Evolutionary conservation across 2,797 vertebrate species (phyloP), one percentile per base, ranked within the genome.

Genomic region (Intellagama lesueurii): DNA sequence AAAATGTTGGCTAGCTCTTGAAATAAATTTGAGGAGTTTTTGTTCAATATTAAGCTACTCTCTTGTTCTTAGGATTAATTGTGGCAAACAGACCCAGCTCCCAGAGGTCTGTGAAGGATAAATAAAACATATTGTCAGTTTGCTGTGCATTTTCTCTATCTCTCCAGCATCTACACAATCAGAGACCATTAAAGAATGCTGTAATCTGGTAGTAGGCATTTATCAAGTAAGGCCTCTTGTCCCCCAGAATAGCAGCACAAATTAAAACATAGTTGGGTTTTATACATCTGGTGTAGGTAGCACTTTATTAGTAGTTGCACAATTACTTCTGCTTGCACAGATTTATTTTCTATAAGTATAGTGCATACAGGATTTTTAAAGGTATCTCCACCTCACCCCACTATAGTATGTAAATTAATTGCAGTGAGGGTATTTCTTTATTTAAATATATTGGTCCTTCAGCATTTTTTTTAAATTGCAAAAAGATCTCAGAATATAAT

Each of bases 41-140:
- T 95, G 90, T 56, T 81, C 60, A 85, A 2, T 88, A 89, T 92
- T 94, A 94, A 94, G 83, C 81, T 92, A 81, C 90, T 94, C 87
- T 95, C 89, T 88, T 93, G 6, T 32, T 35, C 92, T 91, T 28
- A 40, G 83, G 93, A 93, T 96, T 94, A 95, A 94, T 84, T 81
- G 73, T 92, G 93, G 89, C 92, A 92, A 91, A 78, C 22, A 94
- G 95, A 94, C 90, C 94, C 90, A 93, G 79, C 89, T 93, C 93
- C 56, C 88, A 90, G 89, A 94, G 85, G 89, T 81, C 49, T 30
- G 7, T 89, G 91, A 94, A 90, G 91, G 95, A 95, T 87, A 91
- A 90, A 92, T 92, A 88, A 91, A 91, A 90, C 12, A 40, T 87
- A 14, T 89, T 91, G 89, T 90, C 94, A 93, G 82, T 85, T 92